Conservation (phyloP, 23 tunicate species). For the Corella eumyota region DNA sequence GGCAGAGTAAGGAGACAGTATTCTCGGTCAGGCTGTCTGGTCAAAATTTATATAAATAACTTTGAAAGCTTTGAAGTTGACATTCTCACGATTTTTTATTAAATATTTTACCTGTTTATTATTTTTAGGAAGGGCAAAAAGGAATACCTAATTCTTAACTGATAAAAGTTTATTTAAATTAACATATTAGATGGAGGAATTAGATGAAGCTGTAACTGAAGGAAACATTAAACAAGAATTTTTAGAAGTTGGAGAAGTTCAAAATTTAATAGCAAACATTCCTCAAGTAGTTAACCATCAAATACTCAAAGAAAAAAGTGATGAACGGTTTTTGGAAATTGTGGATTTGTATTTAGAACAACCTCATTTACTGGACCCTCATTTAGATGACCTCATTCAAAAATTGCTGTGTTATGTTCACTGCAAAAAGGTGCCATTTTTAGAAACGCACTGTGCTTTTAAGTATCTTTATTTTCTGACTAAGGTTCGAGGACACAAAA, state of each 20-base stretch:
- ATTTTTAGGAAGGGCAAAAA: no score
- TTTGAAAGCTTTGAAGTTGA: no score
- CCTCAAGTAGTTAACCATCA: slow-evolving; percentile 29
- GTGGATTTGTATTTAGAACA: slow-evolving; percentile 73
- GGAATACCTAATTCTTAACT: no score
- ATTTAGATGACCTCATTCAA: slow-evolving; percentile 42
- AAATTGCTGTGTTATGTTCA: slow-evolving; percentile 33
- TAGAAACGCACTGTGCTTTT: slow-evolving; percentile 49
- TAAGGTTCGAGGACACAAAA: slow-evolving; percentile 74
- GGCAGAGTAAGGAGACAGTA: no score
- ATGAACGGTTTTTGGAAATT: slow-evolving; percentile 58
- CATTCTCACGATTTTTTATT: no score
- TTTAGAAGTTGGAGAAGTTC: slow-evolving; percentile 54
- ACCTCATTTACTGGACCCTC: slow-evolving; percentile 85
- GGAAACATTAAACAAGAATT: slow-evolving; percentile 30
- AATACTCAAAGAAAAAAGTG: slow-evolving; percentile 53
- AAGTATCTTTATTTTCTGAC: slow-evolving; percentile 70
- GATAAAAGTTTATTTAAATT: no score
- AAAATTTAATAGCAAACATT: slow-evolving; percentile 33
- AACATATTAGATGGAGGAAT: not conserved
- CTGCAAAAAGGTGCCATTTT: slow-evolving; percentile 11
- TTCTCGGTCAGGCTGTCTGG: no score
- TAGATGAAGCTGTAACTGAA: not conserved
- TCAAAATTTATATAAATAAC: no score
- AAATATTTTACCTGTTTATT: no score